A percentile compares a stretch with the other conserved stretches of the same genome.
Conservation (phyloP, 2,113 vertebrate species). For the Amblyopsis rosae region DNA sequence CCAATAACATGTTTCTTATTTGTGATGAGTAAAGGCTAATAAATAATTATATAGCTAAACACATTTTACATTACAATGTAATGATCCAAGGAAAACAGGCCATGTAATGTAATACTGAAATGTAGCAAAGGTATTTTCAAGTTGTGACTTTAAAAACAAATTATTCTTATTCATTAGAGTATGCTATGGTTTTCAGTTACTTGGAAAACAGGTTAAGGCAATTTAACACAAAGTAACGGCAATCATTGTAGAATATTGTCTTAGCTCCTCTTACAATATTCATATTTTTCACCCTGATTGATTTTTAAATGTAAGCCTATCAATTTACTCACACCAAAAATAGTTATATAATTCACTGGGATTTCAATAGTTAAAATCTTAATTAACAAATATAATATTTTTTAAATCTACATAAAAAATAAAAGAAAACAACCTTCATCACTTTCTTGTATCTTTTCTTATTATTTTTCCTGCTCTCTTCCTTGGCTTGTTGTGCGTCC, state of each 20-base stretch:
- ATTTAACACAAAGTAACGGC: too few relatives aligned
- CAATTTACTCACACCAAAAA: background rate
- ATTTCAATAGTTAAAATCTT: background rate
- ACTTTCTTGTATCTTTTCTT: slow-evolving; percentile 73
- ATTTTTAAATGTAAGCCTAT: background rate
- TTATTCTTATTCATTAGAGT: background rate
- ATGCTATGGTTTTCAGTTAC: too few relatives aligned
- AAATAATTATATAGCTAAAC: too few relatives aligned
- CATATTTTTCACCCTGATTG: background rate
- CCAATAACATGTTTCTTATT: too few relatives aligned
- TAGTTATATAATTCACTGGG: background rate
- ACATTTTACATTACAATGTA: too few relatives aligned
- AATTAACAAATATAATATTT: background rate
- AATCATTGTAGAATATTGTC: too few relatives aligned
- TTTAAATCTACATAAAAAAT: background rate
- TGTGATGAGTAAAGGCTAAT: too few relatives aligned
- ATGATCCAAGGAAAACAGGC: too few relatives aligned
- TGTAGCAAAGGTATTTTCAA: too few relatives aligned
- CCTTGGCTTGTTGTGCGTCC: slow-evolving; percentile 41
- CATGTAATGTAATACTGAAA: too few relatives aligned
- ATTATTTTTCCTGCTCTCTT: slow-evolving; percentile 67
- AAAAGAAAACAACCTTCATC: slow-evolving; percentile 65
- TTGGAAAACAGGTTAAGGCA: too few relatives aligned
- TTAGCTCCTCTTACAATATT: too few relatives aligned
- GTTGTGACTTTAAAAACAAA: background rate